Evolutionary conservation across 2,797 vertebrate genomes (phyloP), one percentile per base, ranked within the genome.

Genomic region (Sebastiscus albofasciatus): DNA sequence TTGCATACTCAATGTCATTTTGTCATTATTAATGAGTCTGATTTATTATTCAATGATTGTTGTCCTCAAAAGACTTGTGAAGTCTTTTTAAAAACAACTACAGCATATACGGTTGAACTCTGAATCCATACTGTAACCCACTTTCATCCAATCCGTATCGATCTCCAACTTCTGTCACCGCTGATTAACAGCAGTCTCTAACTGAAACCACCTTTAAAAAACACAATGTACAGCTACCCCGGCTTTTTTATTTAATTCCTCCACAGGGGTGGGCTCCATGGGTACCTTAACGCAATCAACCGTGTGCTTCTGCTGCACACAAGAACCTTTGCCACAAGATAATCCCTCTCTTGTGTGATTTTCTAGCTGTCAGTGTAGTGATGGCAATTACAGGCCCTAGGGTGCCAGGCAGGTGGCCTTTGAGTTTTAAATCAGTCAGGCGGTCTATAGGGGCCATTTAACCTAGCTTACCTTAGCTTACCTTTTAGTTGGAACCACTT

Each of bases 371-470:
- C 89, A 85, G 79, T 76, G 69, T 67, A 60, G 87, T 86, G 91
- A 93, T 86, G 90, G 90, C 89, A 92, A 92, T 94, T 92, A 93
- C 75, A 80, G 90, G 84, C 81, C 88, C 69, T n/a, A 59, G 85
- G 88, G 90, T 86, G 73, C 87, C 70, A 82, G 73, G 83, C 81
- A 84, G 91, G 89, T 75, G 91, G 90, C 87, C 89, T 93, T 86
- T 86, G 85, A 88, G 91, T 89, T 91, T 88, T 84, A 90, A 91
- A 93, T 92, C 91, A 90, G 85, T 79, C 87, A 76, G 81, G 12
- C 4, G 12, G 77, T 82, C 91, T 80, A 67, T 72, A 82, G 91
- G 86, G 88, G 65, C 80, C 72, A 71, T 92, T 93, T 93, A 91
- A 93, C 88, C 84, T 71, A 26, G 72, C 82, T 72, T 66, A 66